Evolutionary conservation across 1,140 invertebrate species (phyloP), one percentile per base, ranked within the genome.

Genomic region (Oreohelix idahoensis): DNA sequence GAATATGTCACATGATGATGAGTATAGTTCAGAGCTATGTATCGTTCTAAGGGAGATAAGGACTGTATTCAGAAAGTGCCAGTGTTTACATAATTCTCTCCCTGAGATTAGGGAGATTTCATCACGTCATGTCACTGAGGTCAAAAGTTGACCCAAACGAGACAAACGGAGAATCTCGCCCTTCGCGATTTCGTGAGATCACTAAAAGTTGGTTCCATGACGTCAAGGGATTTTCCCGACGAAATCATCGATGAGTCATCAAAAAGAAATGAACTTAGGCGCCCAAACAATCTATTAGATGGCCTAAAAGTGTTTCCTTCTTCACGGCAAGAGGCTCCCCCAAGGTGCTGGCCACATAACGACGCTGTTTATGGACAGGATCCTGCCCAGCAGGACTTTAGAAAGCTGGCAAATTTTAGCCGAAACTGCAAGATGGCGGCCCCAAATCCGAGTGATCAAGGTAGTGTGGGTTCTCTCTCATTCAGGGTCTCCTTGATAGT

Each of bases 161-260:
- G 53, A 45, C 2, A 11, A 15, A n/a, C 53, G 53, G 15, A 23
- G 63, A 66, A 58, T 66, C 63, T 66, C 63, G 63, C 63, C 20
- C 63, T 32, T 66, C 63, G 63, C 8, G 29, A 66, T 35, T 66
- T 66, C n/a, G 8, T 17, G 63, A 29, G 63, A 66, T 32, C n/a
- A 35, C 77, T 71, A 79, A 82, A 66, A 79, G 39, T 80, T 69
- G 32, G 71, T 23, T 42, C 53, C 45, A 83, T 91, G 90, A 91
- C 90, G 90, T 91, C 90, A 91, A 88, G 88, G 89, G 89, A 89
- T 90, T 89, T 91, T 91, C 89, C 90, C 90, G 85, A 87, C 85
- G 87, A 89, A 86, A 87, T 88, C 87, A 86, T 88, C 86, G 89
- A 91, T 91, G 90, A 91, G 90, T 91, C 90, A 91, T 91, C 86